phyloP scores from a whole-genome alignment of 2,888 invertebrate genomes.

The Diarsia brunnea region DNA sequence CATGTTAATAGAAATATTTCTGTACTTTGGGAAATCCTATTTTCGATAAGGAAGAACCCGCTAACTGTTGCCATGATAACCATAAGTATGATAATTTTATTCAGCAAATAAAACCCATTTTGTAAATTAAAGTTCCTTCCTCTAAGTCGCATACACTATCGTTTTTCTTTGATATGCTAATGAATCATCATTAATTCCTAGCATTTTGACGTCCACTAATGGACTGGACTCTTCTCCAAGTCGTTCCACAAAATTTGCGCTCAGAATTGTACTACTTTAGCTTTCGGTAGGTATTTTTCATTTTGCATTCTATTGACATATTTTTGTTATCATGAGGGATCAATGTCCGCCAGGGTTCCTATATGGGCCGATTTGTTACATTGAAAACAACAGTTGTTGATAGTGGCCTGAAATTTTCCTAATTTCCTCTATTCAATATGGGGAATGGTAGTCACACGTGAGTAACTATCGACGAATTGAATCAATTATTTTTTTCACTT shows the following conservation, averaged over 20 bases:
- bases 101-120: conserved; percentile 18
- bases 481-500: conserved; percentile 80
- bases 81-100: conserved; percentile 30
- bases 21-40: conserved; percentile 37
- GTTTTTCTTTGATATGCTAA: conserved; percentile 11
- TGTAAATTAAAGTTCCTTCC: conserved; percentile 9
- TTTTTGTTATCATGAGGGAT: not conserved
- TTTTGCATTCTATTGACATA: not conserved
- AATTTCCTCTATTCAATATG: conserved; percentile 55
- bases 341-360: not conserved
- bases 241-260: not conserved
- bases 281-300: not conserved
- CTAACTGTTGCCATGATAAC: conserved; percentile 12
- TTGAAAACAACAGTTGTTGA: not conserved
- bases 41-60: conserved; percentile 32
- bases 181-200: not conserved
- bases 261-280: not conserved
- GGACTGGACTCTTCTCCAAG: not conserved
- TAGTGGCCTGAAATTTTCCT: conserved; percentile 25
- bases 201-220: not conserved
- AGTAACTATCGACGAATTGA: conserved; percentile 72
- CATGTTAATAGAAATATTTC: conserved; percentile 40
- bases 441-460: conserved; percentile 76
- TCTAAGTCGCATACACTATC: conserved; percentile 1
- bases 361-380: not conserved